A percentile compares a stretch with the other conserved stretches of the same genome.
Evolutionary conservation across 2,113 vertebrate genomes (phyloP).

Genomic region (Gallinago jamesoni): DNA sequence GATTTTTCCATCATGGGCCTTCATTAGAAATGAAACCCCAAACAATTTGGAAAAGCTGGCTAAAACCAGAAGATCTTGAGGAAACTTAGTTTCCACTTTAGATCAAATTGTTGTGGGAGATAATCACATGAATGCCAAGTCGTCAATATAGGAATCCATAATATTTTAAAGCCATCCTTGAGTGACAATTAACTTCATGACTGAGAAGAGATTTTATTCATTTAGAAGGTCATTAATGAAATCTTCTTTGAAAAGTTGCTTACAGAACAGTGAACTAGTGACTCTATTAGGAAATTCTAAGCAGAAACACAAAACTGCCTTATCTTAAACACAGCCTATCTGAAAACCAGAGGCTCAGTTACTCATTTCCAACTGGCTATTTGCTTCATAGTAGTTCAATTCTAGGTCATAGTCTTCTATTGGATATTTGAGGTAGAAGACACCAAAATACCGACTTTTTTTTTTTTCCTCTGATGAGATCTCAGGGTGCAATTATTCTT

Average conservation of each 20-base stretch:
- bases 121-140: neutral
- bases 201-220: neutral
- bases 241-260: neutral
- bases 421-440: neutral
- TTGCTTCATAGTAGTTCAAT: neutral
- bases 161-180: neutral
- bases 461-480: neutral
- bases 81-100: neutral
- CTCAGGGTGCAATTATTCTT: neutral
- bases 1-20: neutral
- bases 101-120: neutral
- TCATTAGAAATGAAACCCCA: neutral
- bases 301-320: slow-evolving; percentile 47
- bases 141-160: neutral
- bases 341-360: neutral
- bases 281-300: slow-evolving; percentile 4
- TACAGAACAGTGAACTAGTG: neutral
- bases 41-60: neutral
- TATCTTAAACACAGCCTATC: slow-evolving; percentile 1
- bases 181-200: neutral
- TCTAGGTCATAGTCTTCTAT: neutral
- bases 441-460: neutral
- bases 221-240: neutral
- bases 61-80: neutral
- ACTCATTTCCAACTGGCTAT: slow-evolving; percentile 33